Evolutionary conservation across 2,888 invertebrate genomes (phyloP), one percentile per base, ranked within the genome.

Genomic region (Plemyria rubiginata): DNA sequence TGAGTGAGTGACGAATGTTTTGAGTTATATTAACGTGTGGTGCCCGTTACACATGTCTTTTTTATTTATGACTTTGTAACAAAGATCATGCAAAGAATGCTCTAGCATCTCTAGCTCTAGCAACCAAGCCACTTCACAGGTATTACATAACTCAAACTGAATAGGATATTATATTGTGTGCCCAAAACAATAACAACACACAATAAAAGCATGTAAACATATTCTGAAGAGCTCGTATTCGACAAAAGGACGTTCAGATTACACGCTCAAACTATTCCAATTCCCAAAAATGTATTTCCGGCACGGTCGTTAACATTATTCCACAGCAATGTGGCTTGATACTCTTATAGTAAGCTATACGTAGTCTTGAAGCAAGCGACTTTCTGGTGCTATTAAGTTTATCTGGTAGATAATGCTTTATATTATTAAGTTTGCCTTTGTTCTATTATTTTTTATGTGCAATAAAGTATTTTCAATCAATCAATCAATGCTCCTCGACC

Each of bases 301-400:
- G 32, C 49, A 22, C 41, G 56, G 43, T 50, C 60, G 56, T 56
- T 64, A 57, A 40, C 64, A 60, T 56, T 52, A 60, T 60, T 48
- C 52, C 52, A 40, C 41, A n/a, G 38, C 16, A 16, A 29, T 6
- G 29, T 13, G 32, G 52, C 51, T 61, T 46, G 38, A 36, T 32
- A 16, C 45, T 54, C 43, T 29, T 16, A 40, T 16, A n/a, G 40
- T n/a, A 13, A 38, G n/a, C 43, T 41, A 4, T 9, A 7, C 6
- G 43, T 12, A 11, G 54, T 29, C 54, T 54, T n/a, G 7, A 54
- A 0, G 11, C 32, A 2, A 1, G 54, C 54, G 54, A 54, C 54
- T 54, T 43, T 9, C 36, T 11, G n/a, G n/a, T n/a, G n/a, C n/a
- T n/a, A n/a, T n/a, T n/a, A n/a, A n/a, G n/a, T n/a, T n/a, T n/a